Evolutionary conservation across 2,797 vertebrate species (phyloP).

Genomic region (Limosa lapponica): DNA sequence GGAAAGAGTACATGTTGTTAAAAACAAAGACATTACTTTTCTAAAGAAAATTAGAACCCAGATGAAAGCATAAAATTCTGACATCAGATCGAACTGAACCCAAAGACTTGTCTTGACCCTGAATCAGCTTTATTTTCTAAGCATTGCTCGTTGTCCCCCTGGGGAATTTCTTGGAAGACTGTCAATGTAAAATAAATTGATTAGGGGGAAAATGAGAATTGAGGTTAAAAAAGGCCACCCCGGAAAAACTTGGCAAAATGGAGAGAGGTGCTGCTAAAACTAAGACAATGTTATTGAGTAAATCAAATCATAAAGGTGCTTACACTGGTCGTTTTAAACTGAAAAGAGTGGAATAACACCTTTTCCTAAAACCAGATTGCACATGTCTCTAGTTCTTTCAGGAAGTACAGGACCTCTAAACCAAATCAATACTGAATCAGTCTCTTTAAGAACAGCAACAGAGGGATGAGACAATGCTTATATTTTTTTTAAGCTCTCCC

Average conservation of each 20-base stretch:
- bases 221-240: not conserved
- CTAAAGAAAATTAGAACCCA: not conserved
- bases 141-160: not conserved
- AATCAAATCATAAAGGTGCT: not conserved
- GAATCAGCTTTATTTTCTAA: not conserved
- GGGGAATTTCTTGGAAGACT: not conserved
- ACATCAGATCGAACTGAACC: not conserved
- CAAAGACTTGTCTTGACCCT: not conserved
- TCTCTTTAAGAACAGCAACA: not conserved
- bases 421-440: not conserved
- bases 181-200: not conserved
- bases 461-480: not conserved
- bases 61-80: not conserved
- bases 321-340: not conserved
- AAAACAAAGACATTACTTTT: not conserved
- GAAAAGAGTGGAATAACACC: not conserved
- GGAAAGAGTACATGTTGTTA: not conserved
- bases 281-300: not conserved
- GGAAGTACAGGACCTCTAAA: not conserved
- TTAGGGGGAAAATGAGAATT: not conserved
- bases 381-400: not conserved
- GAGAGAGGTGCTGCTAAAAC: not conserved
- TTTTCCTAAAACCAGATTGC: not conserved
- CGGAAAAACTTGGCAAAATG: not conserved
- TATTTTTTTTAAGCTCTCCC: not conserved